A percentile compares a stretch with the other conserved stretches of the same genome.
These are phyloP conservation scores for Mythimna vitellina DNA, from an alignment of 2,888 invertebrate genomes.

Conservation along the genomic window DNA sequence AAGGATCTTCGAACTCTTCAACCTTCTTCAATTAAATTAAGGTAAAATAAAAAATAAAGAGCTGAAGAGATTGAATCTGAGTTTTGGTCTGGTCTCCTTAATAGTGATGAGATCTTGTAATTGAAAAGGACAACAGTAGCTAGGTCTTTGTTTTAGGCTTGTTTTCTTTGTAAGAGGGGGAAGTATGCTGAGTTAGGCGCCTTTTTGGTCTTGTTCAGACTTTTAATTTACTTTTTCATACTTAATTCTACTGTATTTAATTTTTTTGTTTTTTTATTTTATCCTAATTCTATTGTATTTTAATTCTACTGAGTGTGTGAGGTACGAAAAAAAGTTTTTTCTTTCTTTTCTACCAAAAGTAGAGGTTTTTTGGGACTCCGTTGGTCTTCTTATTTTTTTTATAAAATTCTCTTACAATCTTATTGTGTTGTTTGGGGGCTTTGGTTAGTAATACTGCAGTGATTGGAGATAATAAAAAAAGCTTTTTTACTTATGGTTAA, in stretches of 20 bases:
- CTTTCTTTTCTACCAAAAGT: slow-evolving; percentile 6
- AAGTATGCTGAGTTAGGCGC: too few relatives aligned
- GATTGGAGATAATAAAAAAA: too few relatives aligned
- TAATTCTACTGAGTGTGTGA: too few relatives aligned
- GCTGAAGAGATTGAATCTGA: slow-evolving; percentile 25
- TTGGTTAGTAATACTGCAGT: not conserved
- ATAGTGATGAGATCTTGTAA: slow-evolving; percentile 37
- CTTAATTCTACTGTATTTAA: too few relatives aligned
- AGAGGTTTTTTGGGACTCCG: not conserved
- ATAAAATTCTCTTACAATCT: not conserved
- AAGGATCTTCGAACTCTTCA: slow-evolving; percentile 52
- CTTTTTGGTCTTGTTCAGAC: too few relatives aligned
- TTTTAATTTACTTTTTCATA: too few relatives aligned
- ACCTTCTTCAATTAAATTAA: slow-evolving; percentile 63
- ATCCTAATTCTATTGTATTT: too few relatives aligned
- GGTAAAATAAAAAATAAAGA: slow-evolving; percentile 37
- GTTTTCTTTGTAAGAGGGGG: not conserved
- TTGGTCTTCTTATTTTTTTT: not conserved
- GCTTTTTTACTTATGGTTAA: too few relatives aligned
- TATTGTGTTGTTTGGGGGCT: not conserved
- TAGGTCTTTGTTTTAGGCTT: slow-evolving; percentile 13
- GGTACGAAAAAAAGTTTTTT: too few relatives aligned
- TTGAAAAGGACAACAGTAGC: slow-evolving; percentile 23
- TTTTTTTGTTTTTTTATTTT: too few relatives aligned
- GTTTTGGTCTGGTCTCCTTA: slow-evolving; percentile 27